These are phyloP conservation scores for Garrulus glandarius DNA, from an alignment of 2,797 vertebrate genomes.

Conservation along the genomic window DNA sequence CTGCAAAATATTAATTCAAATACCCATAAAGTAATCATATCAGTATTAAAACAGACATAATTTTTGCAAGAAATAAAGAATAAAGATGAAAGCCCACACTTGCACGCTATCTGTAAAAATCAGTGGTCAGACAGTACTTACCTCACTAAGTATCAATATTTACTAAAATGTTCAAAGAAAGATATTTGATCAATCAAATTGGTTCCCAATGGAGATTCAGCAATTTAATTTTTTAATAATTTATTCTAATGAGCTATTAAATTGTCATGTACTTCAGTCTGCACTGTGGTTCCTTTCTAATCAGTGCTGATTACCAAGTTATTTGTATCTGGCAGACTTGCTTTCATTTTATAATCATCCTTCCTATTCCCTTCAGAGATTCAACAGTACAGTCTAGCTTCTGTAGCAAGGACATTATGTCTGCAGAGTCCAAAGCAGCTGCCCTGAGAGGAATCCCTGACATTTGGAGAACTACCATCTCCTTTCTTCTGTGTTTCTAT, in stretches of 20 bases:
- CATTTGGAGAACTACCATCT: not conserved
- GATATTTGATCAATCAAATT: not conserved
- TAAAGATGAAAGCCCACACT: not conserved
- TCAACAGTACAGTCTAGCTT: not conserved
- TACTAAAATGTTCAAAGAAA: slow-evolving; percentile 29
- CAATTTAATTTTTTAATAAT: slow-evolving; percentile 40
- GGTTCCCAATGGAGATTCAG: not conserved
- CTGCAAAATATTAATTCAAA: slow-evolving; percentile 53
- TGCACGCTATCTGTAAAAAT: slow-evolving; percentile 28
- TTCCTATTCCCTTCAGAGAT: not conserved
- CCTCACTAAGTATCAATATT: slow-evolving; percentile 45
- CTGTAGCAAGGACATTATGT: not conserved
- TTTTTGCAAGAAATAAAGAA: slow-evolving; percentile 36
- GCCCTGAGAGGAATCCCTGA: not conserved
- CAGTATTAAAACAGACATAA: slow-evolving; percentile 40
- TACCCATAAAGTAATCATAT: slow-evolving; percentile 53
- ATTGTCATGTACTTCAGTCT: not conserved
- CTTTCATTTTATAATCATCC: not conserved
- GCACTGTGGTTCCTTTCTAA: slow-evolving; percentile 10
- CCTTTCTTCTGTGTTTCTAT: not conserved
- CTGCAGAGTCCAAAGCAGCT: not conserved
- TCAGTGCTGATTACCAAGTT: slow-evolving; percentile 17
- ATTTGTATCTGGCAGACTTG: not conserved
- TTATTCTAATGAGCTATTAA: slow-evolving; percentile 36
- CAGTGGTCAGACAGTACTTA: not conserved